Base-by-base conservation (phyloP, 37 sponge, comb jelly and placozoan genomes). In the Agelas oroides region DNA sequence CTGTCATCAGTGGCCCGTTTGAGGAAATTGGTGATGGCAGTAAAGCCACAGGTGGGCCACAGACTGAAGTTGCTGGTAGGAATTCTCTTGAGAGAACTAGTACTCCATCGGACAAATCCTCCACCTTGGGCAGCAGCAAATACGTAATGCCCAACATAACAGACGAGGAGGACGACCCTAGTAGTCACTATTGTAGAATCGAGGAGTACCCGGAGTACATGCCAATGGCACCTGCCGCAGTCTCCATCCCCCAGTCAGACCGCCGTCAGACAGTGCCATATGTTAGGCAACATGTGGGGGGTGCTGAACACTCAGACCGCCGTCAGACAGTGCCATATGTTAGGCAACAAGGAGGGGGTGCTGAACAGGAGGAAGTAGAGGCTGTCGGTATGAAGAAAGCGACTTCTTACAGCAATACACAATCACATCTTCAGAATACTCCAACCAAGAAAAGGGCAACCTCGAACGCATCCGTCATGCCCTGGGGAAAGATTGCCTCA, bases 1-100 rank as follows among this genome's bases (percentile, higher is more conserved):
- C 88, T 0, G 52, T 21, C 14, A 69, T 75, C 28, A 88, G 89
- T 66, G 82, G 89, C 0, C 83, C 89, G 0, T 82, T 88, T 76
- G 77, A 81, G 30, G 83, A 88, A 36, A 82, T 88, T 39, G 76
- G 75, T 32, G 76, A 65, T 58, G 58, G 11, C 33, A 59, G 27
- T 19, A 28, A 61, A 59, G 11, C 24, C 59, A 16, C 20, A n/a
- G 24, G 21, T 33, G 33, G 5, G 16, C 40, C 28, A 27, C 38
- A 39, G 18, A 28, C 57, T 23, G 39, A 35, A 30, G 25, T 36
- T 16, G 17, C 21, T 13, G 0, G 0, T 28, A 20, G 11, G 31
- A 21, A 5, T 28, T 53, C 40, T 53, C n/a, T 36, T 32, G 39
- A 58, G 59, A 28, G 40, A 74, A 12, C 55, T 36, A 19, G 65